Evolutionary conservation across 2,888 invertebrate genomes (phyloP).

Genomic region (Andricus quercusramuli): DNA sequence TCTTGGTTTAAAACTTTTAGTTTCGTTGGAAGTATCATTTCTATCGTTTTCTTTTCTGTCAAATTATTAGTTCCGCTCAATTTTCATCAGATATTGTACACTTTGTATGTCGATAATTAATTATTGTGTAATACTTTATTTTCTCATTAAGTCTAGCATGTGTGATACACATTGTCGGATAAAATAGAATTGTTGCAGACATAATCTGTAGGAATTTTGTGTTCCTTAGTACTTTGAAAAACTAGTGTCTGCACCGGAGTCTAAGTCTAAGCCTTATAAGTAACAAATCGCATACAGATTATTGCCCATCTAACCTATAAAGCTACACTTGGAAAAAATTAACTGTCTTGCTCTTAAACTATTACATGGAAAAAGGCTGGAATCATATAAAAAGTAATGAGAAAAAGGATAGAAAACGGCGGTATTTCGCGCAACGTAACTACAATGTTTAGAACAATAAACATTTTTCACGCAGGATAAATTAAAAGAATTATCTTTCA

Average conservation of each 20-base stretch:
- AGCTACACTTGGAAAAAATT: conserved; percentile 67
- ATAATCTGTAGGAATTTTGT: conserved; percentile 49
- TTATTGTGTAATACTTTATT: conserved; percentile 67
- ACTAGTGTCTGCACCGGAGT: conserved; percentile 51
- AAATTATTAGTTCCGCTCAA: conserved; percentile 50
- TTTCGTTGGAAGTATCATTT: conserved; percentile 40
- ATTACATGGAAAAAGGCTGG: conserved; percentile 55
- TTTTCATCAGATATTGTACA: conserved; percentile 55
- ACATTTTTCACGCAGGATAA: conserved; percentile 30
- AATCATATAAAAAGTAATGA: conserved; percentile 55
- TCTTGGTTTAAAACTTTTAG: conserved; percentile 36
- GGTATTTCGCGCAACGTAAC: conserved; percentile 31
- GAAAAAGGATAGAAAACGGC: conserved; percentile 47
- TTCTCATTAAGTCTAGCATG: conserved; percentile 67
- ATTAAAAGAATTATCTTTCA: conserved; percentile 37
- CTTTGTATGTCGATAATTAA: conserved; percentile 57
- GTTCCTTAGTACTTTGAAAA: conserved; percentile 45
- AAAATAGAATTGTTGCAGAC: conserved; percentile 58
- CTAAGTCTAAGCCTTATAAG: conserved; percentile 58
- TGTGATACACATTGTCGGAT: conserved; percentile 67
- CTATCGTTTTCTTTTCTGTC: conserved; percentile 51
- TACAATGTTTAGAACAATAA: conserved; percentile 23
- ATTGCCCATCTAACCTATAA: conserved; percentile 62
- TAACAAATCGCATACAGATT: conserved; percentile 64
- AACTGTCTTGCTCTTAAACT: conserved; percentile 62